phyloP scores from a whole-genome alignment of 2,113 vertebrate species.

The Dasyprocta punctata region DNA sequence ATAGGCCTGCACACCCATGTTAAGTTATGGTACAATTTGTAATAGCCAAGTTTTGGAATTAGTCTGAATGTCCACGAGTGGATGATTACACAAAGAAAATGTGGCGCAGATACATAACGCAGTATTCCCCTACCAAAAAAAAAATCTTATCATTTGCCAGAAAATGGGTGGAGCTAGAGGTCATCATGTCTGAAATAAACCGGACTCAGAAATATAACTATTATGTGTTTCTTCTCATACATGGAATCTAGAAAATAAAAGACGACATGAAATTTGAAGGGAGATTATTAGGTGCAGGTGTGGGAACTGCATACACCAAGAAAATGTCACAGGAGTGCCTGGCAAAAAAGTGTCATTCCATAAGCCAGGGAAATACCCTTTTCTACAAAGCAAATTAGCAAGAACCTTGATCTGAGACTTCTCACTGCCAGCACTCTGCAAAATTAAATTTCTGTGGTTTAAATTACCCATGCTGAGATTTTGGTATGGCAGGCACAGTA shows the following conservation, averaged over 20 bases:
- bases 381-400: background rate
- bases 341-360: background rate
- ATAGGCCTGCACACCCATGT: background rate
- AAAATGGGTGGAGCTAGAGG: background rate
- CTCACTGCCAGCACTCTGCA: background rate
- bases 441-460: background rate
- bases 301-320: background rate
- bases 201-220: background rate
- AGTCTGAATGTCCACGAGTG: background rate
- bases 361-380: background rate
- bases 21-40: background rate
- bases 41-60: background rate
- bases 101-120: background rate
- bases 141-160: background rate
- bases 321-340: background rate
- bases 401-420: background rate
- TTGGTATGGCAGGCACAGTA: background rate
- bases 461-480: background rate
- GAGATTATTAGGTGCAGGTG: background rate
- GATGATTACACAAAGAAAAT: background rate
- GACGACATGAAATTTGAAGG: background rate
- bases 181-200: background rate
- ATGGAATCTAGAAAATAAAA: background rate
- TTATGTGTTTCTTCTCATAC: background rate
- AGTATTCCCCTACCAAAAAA: background rate